Evolutionary conservation across 2,797 vertebrate species (phyloP), one percentile per base, ranked within the genome.

Genomic region (Brotula barbata): DNA sequence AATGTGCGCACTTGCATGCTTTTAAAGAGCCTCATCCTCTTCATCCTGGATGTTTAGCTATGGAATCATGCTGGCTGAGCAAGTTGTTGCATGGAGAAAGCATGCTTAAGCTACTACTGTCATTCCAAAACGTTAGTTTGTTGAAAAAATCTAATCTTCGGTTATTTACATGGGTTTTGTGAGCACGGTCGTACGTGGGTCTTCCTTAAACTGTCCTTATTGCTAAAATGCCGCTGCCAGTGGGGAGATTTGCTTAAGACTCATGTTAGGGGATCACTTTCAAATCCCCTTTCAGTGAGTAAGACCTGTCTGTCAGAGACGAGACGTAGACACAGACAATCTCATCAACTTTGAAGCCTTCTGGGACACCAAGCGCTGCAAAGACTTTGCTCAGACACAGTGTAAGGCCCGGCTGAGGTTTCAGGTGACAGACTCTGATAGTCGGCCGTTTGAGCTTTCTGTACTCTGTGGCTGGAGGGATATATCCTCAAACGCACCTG

Each of bases 261-360:
- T 87, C 77, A 41, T 68, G 78, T 85, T 69, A 71, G 72, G 74
- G 81, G 87, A 85, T 90, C 80, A 72, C 67, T 89, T 89, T 86
- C 86, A 83, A 89, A 88, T 86, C 82, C 73, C 82, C 64, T 82
- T 50, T 85, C 77, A 76, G 68, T 51, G 71, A 75, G 74, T 78
- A 68, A 78, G 73, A 80, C 63, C 82, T 71, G 81, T 80, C 87
- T 77, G 75, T 88, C 82, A 77, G 58, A 69, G 58, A 47, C 19
- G 20, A 72, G 80, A 73, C 77, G 79, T 68, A 78, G 69, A 75
- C 54, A 58, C 60, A 65, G 73, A 53, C 69, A 40, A 71, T 75
- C 61, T 61, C 28, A 11, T 64, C 71, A 85, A 82, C 73, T 69
- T 64, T 72, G 75, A 81, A 83, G 73, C 75, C 61, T 57, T 73